Conservation (phyloP, 2,113 vertebrate species). For the Ctenodactylus gundi region DNA sequence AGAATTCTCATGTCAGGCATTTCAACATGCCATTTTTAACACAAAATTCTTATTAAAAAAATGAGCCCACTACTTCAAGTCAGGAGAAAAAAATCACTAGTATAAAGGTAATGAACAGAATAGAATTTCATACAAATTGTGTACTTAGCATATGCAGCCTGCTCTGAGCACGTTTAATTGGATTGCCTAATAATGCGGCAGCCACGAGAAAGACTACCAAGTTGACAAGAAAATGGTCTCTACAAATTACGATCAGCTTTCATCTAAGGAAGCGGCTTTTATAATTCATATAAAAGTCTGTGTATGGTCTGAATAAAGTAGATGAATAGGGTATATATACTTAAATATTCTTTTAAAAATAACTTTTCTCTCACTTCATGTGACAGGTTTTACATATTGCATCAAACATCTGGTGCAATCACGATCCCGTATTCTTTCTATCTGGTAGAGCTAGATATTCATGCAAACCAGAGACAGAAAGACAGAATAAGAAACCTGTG, state of each 20-base stretch:
- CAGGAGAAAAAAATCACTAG: constrained; percentile 49
- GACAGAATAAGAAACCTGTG: constrained; percentile 19
- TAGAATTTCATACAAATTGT: constrained; percentile 80
- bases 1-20: constrained; percentile 86
- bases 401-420: constrained; percentile 81
- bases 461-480: constrained; percentile 74
- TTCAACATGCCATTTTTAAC: constrained; percentile 83
- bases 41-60: constrained; percentile 83
- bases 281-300: constrained; percentile 71
- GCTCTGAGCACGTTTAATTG: constrained; percentile 77
- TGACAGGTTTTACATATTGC: constrained; percentile 82
- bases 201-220: constrained; percentile 60
- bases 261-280: constrained; percentile 57
- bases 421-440: constrained; percentile 69
- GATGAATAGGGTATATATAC: constrained; percentile 62
- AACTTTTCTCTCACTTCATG: constrained; percentile 70
- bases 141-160: constrained; percentile 72
- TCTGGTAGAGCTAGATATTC: constrained; percentile 63
- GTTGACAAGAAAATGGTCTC: constrained; percentile 75
- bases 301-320: constrained; percentile 51
- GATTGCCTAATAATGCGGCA: constrained; percentile 79
- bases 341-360: constrained; percentile 71
- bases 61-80: constrained; percentile 72
- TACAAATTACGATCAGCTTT: constrained; percentile 73
- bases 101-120: constrained; percentile 76